Conservation (phyloP, 2,797 vertebrate species). For the Enteromius paludinosus region DNA sequence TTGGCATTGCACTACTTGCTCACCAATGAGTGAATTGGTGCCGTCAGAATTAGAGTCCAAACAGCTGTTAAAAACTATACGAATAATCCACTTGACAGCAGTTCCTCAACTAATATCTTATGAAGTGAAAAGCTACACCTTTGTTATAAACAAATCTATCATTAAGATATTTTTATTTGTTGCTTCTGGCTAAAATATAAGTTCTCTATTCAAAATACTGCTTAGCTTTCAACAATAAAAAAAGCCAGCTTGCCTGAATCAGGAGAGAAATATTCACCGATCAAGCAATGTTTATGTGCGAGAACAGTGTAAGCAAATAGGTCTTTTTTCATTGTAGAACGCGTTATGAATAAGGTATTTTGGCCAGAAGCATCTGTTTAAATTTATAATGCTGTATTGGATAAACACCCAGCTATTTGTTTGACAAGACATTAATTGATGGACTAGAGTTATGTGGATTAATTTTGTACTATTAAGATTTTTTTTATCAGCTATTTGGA, state of each 20-base stretch:
- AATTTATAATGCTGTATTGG: background rate
- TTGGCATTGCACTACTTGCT: background rate
- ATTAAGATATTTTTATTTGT: background rate
- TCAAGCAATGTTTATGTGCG: background rate
- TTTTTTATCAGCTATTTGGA: background rate
- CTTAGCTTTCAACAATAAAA: background rate
- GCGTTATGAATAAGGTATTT: background rate
- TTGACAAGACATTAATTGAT: background rate
- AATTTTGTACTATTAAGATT: background rate
- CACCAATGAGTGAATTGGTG: background rate
- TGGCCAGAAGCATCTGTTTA: background rate
- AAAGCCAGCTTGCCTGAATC: background rate
- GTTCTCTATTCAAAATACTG: background rate
- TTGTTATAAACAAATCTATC: background rate
- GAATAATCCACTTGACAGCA: background rate
- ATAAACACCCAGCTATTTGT: background rate
- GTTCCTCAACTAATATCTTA: background rate
- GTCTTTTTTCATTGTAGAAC: background rate
- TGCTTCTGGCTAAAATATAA: background rate
- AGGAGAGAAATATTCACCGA: background rate
- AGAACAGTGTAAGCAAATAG: background rate
- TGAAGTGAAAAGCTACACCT: background rate
- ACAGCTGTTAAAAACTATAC: background rate
- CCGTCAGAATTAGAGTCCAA: background rate
- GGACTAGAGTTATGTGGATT: background rate